phyloP scores from a whole-genome alignment of 2,888 invertebrate genomes.

The Callosobruchus maculatus region DNA sequence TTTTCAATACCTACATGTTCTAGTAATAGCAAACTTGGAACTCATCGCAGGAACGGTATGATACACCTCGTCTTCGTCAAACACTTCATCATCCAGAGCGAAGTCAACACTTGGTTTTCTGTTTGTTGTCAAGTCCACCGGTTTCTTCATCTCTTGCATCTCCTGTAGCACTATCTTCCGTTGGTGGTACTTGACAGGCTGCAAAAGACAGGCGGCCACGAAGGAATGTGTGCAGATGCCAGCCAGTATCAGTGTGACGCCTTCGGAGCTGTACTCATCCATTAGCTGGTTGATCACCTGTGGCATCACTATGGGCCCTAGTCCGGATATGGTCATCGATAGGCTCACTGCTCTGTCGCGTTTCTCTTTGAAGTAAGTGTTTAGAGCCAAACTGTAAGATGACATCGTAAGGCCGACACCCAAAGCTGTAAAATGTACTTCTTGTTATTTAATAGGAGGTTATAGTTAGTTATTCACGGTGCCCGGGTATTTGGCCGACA shows the following conservation, averaged over 20 bases:
- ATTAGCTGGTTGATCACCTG: constrained; percentile 58
- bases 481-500: too few relatives aligned
- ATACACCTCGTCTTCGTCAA: constrained; percentile 1
- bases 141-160: constrained; percentile 1
- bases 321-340: constrained; percentile 62
- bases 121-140: not conserved
- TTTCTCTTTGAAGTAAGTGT: constrained; percentile 62
- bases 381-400: constrained; percentile 61
- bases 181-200: constrained; percentile 67
- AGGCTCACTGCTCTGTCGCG: constrained; percentile 61
- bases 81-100: not conserved
- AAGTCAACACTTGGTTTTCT: not conserved
- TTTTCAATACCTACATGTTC: not conserved
- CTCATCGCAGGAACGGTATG: not conserved
- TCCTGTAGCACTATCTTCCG: constrained; percentile 32
- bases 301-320: constrained; percentile 66
- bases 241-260: constrained; percentile 60
- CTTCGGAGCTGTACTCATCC: constrained; percentile 56
- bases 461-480: too few relatives aligned
- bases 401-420: constrained; percentile 60
- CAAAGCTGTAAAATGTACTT: constrained; percentile 59
- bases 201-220: constrained; percentile 58
- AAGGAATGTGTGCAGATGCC: constrained; percentile 61
- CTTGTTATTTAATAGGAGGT: too few relatives aligned
- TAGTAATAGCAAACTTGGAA: not conserved